Conservation (phyloP, 1,140 invertebrate genomes). For the Pseudomyrmex sp. region DNA sequence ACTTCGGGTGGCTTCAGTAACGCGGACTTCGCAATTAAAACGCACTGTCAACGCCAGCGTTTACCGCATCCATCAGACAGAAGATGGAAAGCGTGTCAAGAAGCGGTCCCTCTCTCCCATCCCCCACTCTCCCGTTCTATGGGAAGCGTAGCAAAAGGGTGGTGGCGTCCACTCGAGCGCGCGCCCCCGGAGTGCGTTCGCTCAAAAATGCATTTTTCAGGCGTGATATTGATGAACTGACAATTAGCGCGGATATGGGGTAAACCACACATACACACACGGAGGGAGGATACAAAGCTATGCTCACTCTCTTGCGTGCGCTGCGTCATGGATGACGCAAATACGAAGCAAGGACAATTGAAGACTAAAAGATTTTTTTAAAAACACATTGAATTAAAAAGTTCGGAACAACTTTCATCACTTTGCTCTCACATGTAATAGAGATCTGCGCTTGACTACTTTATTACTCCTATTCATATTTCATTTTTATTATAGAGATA, state of each 20-base stretch:
- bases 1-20: constrained; percentile 56
- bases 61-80: constrained; percentile 60
- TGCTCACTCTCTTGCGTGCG: background rate
- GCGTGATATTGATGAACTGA: constrained; percentile 57
- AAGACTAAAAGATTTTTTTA: background rate
- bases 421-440: no score
- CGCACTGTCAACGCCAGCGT: constrained; percentile 61
- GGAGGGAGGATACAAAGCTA: background rate
- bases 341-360: constrained; percentile 8
- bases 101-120: constrained; percentile 7
- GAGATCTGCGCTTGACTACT: no score
- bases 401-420: background rate
- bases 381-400: background rate
- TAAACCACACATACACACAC: constrained; percentile 8
- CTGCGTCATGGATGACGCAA: constrained; percentile 6
- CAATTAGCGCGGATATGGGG: constrained; percentile 53
- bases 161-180: constrained; percentile 42
- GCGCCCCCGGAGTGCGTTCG: constrained; percentile 12
- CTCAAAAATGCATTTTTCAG: constrained; percentile 61
- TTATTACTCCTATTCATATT: background rate
- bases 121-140: no score
- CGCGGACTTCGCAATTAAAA: constrained; percentile 58
- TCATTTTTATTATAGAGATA: constrained; percentile 3
- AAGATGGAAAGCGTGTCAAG: constrained; percentile 62
- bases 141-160: constrained; percentile 41